Percentiles rank a stretch among this genome's conserved stretches.
These are phyloP conservation scores for Rhea pennata DNA, from an alignment of 2,113 vertebrate species.

Conservation along the genomic window DNA sequence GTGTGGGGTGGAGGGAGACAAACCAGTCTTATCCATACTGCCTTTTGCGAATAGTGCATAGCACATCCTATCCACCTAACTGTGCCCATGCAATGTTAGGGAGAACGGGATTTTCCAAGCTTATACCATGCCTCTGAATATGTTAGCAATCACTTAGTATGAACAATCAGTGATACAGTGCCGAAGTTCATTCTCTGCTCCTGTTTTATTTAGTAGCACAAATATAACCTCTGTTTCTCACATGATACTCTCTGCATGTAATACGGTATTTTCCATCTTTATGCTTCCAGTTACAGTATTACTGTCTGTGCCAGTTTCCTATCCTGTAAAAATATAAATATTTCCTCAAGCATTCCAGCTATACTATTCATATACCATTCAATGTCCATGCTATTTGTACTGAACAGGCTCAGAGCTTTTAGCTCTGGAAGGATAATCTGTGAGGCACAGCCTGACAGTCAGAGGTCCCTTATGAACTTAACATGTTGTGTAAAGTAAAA, in stretches of 20 bases:
- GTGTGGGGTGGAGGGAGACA: not conserved
- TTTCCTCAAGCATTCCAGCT: not conserved
- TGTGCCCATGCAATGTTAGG: not conserved
- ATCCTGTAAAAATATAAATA: not conserved
- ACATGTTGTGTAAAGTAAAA: not conserved
- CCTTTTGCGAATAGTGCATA: not conserved
- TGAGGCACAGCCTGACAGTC: not conserved
- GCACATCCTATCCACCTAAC: not conserved
- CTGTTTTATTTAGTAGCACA: not conserved
- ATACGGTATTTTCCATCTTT: not conserved
- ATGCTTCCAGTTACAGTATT: not conserved
- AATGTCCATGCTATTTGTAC: not conserved
- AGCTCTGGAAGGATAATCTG: not conserved
- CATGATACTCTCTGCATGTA: not conserved
- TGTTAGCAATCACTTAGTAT: not conserved
- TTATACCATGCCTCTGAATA: not conserved
- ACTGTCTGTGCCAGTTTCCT: not conserved
- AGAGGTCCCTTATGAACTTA: not conserved
- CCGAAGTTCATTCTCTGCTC: not conserved
- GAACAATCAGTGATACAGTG: not conserved
- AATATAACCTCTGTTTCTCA: not conserved
- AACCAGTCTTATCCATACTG: not conserved
- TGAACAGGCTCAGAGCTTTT: not conserved
- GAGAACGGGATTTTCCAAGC: not conserved
- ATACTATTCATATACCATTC: not conserved